Percentiles rank a stretch among this genome's conserved stretches.
Evolutionary conservation across 2,888 invertebrate genomes (phyloP).

Genomic region (Spialia ferax): DNA sequence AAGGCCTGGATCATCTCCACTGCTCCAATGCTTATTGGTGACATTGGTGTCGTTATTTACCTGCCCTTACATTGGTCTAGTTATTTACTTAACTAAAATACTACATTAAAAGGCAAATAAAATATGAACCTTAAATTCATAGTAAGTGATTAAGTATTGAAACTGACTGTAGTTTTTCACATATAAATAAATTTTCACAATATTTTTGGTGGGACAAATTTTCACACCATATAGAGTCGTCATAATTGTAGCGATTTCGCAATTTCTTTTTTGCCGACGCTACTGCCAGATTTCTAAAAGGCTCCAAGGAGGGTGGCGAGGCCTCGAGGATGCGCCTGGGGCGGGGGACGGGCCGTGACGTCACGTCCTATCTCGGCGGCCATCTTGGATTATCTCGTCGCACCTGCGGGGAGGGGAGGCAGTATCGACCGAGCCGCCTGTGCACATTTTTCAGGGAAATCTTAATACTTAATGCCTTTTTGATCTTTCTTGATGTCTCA

Average conservation of each 20-base stretch:
- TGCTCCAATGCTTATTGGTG: no score
- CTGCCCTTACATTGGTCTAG: no score
- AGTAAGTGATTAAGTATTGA: no score
- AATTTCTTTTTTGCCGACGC: constrained; percentile 54
- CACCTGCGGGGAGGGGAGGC: constrained; percentile 78
- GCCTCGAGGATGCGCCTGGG: constrained; percentile 72
- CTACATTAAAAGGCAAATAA: no score
- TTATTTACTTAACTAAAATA: no score
- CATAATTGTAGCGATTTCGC: neutral
- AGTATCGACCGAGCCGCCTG: constrained; percentile 79
- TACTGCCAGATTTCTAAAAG: constrained; percentile 81
- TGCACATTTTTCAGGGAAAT: constrained; percentile 79
- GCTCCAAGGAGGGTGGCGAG: constrained; percentile 85
- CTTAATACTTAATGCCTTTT: constrained; percentile 41
- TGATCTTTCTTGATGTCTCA: constrained; percentile 17
- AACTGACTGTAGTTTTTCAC: no score
- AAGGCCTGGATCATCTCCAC: no score
- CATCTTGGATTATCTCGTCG: constrained; percentile 87
- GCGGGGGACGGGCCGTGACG: constrained; percentile 77
- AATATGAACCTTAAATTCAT: no score
- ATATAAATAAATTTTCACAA: no score
- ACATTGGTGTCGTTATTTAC: no score
- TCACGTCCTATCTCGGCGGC: constrained; percentile 87
- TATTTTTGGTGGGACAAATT: no score
- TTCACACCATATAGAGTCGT: no score